Conservation (phyloP, 2,113 vertebrate genomes). For the Thunnus maccoyii region DNA sequence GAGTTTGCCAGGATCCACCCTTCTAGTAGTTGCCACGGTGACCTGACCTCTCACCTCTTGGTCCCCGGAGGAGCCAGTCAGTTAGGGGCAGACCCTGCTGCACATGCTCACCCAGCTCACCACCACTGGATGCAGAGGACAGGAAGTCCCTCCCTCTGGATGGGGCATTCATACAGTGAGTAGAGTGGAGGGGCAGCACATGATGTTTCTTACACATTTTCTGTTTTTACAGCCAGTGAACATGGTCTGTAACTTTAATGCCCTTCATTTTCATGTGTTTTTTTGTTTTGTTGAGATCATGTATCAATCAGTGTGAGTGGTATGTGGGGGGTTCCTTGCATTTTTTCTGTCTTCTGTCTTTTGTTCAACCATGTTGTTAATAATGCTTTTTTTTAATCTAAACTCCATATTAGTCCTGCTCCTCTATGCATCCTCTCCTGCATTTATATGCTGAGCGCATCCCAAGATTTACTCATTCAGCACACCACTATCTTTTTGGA, state of each 20-base stretch:
- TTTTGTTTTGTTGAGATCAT: neutral
- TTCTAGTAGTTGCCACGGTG: constrained; percentile 91
- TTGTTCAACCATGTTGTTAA: neutral
- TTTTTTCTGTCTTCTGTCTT: neutral
- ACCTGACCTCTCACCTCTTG: constrained; percentile 94
- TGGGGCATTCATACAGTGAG: constrained; percentile 96
- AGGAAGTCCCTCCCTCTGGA: constrained; percentile 97
- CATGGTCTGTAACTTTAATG: neutral
- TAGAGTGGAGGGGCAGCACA: constrained; percentile 23
- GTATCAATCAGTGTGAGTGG: neutral
- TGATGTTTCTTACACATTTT: neutral
- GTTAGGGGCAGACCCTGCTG: constrained; percentile 87
- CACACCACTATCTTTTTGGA: neutral
- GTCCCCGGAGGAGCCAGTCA: constrained; percentile 88
- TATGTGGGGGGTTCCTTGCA: neutral
- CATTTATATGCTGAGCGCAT: neutral
- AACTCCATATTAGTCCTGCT: neutral
- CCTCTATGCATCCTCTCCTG: neutral
- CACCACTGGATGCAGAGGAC: constrained; percentile 96
- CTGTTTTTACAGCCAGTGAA: no score
- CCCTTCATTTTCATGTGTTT: no score
- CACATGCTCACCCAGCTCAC: constrained; percentile 90
- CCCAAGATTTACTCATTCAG: neutral
- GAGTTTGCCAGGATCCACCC: constrained; percentile 95
- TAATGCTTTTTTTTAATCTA: neutral